Base-by-base conservation (phyloP, 2,888 invertebrate genomes). In the Aphrophora alni region DNA sequence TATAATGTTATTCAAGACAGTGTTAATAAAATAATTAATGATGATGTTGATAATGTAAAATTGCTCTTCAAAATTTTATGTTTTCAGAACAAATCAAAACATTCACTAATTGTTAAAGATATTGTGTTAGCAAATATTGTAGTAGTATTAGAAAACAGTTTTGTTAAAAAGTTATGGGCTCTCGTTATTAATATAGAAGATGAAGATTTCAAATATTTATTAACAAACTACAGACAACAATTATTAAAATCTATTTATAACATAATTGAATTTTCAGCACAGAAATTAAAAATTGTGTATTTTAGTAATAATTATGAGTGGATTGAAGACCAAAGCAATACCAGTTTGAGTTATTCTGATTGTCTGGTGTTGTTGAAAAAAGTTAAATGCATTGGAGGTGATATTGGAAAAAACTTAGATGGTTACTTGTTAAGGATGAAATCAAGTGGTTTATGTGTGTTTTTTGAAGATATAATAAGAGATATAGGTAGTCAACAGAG, bases 61-160 rank as follows among this genome's bases (percentile, higher is more conserved):
- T n/a, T 69, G 24, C 69, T 81, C n/a, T 14, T 77, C 0, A 33
- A 44, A 68, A 69, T 77, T 14, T 28, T 81, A 17, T 38, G 24
- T 26, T 27, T 75, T 33, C 75, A 79, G 59, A 21, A 59, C 21
- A 59, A 59, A 59, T 59, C 59, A 21, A 59, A 21, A 4, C 59
- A 59, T 59, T 59, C 59, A 12, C 1, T 59, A 3, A n/a, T 59
- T 59, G 59, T 59, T n/a, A 59, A 59, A 59, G 21, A 59, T 21
- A 59, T 59, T 59, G 59, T 59, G 21, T 59, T 59, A 59, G 59
- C 59, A 2, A 59, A 59, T 21, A 0, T 59, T 3, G n/a, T 59
- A 21, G 21, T 59, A 2, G 12, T 8, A 21, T 5, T 59, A 21
- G 59, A 21, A 21, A 21, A 21, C 7, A 21, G 21, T 59, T 59